Evolutionary conservation across 1,140 invertebrate species (phyloP).

Genomic region (Ladona fulva): DNA sequence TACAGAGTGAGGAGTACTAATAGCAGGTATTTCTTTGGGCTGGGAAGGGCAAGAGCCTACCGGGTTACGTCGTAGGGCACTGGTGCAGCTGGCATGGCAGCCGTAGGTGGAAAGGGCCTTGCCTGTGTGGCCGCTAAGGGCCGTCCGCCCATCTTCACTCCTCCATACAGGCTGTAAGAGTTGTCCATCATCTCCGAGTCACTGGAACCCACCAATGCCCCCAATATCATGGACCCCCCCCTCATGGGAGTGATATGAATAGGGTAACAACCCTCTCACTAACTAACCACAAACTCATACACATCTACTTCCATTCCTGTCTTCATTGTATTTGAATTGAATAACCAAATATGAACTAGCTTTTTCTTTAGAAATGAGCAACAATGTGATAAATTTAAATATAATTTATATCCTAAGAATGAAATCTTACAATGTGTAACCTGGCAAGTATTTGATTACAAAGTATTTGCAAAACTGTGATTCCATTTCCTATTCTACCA

Average conservation of each 20-base stretch:
- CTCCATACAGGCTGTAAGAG: slow-evolving; percentile 64
- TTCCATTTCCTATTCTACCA: too few species aligned
- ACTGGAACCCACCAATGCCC: slow-evolving; percentile 38
- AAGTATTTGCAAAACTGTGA: too few species aligned
- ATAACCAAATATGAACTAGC: too few species aligned
- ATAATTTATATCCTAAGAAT: too few species aligned
- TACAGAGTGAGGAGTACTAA: neutral
- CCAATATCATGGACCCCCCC: neutral
- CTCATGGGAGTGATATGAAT: neutral
- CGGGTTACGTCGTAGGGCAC: slow-evolving; percentile 43
- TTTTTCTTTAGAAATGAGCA: too few species aligned
- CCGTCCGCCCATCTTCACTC: slow-evolving; percentile 47
- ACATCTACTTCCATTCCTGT: too few species aligned
- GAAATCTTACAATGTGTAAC: too few species aligned
- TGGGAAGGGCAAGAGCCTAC: slow-evolving; percentile 20
- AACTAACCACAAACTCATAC: too few species aligned
- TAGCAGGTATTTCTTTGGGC: neutral
- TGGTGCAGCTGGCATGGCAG: slow-evolving; percentile 25
- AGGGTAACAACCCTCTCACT: neutral
- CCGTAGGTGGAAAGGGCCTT: slow-evolving; percentile 15
- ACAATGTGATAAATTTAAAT: too few species aligned
- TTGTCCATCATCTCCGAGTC: slow-evolving; percentile 67
- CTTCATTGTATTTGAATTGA: too few species aligned
- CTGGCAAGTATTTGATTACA: too few species aligned
- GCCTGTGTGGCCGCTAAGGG: neutral